Evolutionary conservation across 1,140 invertebrate genomes (phyloP), one percentile per base, ranked within the genome.

Genomic region (Diuraphis noxia): DNA sequence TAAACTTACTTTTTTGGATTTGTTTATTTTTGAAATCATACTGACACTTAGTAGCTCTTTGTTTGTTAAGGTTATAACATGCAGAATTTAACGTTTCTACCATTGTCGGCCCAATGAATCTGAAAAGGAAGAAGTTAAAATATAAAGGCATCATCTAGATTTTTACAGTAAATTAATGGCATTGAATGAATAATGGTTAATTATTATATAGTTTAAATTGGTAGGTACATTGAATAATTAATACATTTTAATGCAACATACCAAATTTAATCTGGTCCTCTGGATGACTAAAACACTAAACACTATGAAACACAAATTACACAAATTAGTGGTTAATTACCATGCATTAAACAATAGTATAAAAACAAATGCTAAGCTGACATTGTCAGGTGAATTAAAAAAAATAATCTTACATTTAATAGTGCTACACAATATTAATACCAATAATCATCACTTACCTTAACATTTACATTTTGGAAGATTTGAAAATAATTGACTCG

Each of bases 11-110:
- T 91, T 91, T 82, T 91, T 91, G 77, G 89, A 49, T 81, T 91
- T 91, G 89, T 91, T 81, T n/a, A 81, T 91, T 81, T 46, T 91
- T 82, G 89, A 91, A 82, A 82, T 91, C 89, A 91, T 91, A 91
- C 41, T 91, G 89, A 49, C 43, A 49, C 43, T 81, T 77, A 25
- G n/a, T 34, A 10, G 34, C 34, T 81, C 23, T 36, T 91, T 36
- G 40, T 81, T 91, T 90, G 30, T 79, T 49, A 49, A 81, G 36
- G 34, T 52, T 21, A 79, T 52, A 90, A 81, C 40, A 43, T 91
- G 41, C 34, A 82, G 43, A 77, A 41, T 25, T 82, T 49, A 82
- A 91, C 21, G 89, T 91, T 81, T 52, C 89, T 91, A 91, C 89
- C 89, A 91, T 91, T 91, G 89, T 91, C 34, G 25, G 77, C 77